These are phyloP conservation scores for Drosophila jambulina DNA, from an alignment of 1,140 invertebrate species.

Conservation along the genomic window DNA sequence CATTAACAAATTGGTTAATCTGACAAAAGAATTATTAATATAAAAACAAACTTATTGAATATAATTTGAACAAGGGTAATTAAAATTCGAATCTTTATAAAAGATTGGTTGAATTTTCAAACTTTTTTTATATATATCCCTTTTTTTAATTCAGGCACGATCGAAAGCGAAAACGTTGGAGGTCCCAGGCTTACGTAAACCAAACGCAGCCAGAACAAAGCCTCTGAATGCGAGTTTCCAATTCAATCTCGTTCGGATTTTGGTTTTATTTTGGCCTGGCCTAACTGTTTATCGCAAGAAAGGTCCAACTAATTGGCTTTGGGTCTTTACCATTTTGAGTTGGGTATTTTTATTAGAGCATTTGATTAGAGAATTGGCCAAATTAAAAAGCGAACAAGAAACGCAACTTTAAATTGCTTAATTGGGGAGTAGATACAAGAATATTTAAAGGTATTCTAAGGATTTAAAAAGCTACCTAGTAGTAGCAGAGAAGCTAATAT, in stretches of 20 bases:
- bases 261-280: slow-evolving; percentile 20
- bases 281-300: slow-evolving; percentile 77
- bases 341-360: slow-evolving; percentile 36
- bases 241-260: slow-evolving; percentile 43
- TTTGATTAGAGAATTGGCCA: slow-evolving; percentile 51
- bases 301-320: slow-evolving; percentile 63
- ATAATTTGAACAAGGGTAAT: neutral
- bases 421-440: neutral
- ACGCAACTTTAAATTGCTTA: slow-evolving; percentile 4
- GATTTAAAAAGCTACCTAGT: neutral
- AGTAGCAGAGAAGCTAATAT: too few relatives aligned
- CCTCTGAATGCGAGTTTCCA: slow-evolving; percentile 25
- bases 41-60: neutral
- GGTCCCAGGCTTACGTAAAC: slow-evolving; percentile 58
- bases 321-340: slow-evolving; percentile 50
- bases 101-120: neutral
- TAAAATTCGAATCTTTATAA: neutral
- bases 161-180: slow-evolving; percentile 80
- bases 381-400: slow-evolving; percentile 7
- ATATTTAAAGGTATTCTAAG: neutral
- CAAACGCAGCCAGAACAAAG: slow-evolving; percentile 41
- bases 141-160: slow-evolving; percentile 23
- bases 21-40: neutral
- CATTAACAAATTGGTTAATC: neutral
- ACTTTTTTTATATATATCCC: neutral